phyloP scores from a whole-genome alignment of 2,888 invertebrate species.

The Acronicta aceris region DNA sequence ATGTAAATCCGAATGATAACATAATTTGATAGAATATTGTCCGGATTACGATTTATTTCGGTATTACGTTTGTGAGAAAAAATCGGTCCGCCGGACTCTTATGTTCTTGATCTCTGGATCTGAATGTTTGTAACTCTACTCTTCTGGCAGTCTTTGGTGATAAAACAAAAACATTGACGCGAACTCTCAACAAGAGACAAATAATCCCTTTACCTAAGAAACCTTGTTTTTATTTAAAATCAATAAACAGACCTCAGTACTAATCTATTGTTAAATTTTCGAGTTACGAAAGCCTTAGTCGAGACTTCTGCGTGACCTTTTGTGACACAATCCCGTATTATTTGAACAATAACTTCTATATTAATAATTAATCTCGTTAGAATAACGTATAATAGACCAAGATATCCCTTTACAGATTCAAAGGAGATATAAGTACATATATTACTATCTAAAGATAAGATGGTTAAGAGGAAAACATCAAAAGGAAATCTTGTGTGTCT shows the following conservation, averaged over 20 bases:
- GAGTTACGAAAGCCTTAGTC: slow-evolving; percentile 24
- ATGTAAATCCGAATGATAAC: no score
- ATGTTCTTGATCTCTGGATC: no score
- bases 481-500: slow-evolving; percentile 47
- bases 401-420: slow-evolving; percentile 38
- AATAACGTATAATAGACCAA: slow-evolving; percentile 23
- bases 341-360: slow-evolving; percentile 24
- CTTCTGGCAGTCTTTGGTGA: no score
- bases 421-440: slow-evolving; percentile 17
- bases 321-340: not conserved
- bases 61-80: no score
- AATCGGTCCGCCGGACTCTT: no score
- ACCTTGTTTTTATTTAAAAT: slow-evolving; percentile 27
- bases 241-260: slow-evolving; percentile 26
- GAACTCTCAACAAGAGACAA: not conserved
- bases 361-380: slow-evolving; percentile 42
- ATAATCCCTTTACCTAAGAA: slow-evolving; percentile 14
- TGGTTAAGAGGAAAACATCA: slow-evolving; percentile 45
- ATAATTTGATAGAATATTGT: no score
- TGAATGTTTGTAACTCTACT: no score
- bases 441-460: slow-evolving; percentile 41
- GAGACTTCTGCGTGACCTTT: slow-evolving; percentile 26
- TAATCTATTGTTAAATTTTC: slow-evolving; percentile 38
- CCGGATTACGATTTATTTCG: no score
- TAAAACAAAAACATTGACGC: not conserved